Percentiles rank a stretch among this genome's conserved stretches.
Conservation (phyloP, 92 coral and sea anemone genomes). For the Palythoa heliodiscus region DNA sequence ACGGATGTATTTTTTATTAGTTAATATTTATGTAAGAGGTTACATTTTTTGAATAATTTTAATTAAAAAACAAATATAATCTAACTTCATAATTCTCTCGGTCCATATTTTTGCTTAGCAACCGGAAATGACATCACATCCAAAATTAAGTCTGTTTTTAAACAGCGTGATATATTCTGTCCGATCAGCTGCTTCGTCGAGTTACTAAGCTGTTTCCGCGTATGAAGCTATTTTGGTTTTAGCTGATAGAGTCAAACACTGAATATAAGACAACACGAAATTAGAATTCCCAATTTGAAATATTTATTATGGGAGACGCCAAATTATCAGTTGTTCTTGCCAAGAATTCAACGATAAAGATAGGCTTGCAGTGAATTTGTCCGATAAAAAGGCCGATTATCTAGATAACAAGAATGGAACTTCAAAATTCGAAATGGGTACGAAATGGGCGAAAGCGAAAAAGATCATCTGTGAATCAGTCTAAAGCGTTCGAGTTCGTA, state of each 20-base stretch:
- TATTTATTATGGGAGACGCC: slow-evolving; percentile 1
- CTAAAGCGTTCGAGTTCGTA: background rate
- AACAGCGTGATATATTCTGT: slow-evolving; percentile 22
- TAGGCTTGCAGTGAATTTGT: background rate
- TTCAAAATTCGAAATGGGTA: slow-evolving; percentile 19
- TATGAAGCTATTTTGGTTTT: slow-evolving; percentile 40
- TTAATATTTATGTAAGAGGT: background rate
- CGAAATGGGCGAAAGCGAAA: slow-evolving; percentile 45
- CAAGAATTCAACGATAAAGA: background rate
- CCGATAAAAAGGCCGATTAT: background rate
- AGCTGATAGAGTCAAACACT: slow-evolving; percentile 39
- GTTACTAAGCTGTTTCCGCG: slow-evolving; percentile 41
- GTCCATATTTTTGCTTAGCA: slow-evolving; percentile 26
- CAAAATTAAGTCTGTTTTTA: slow-evolving; percentile 28
- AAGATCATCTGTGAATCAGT: background rate
- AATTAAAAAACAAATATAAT: background rate
- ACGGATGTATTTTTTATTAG: background rate
- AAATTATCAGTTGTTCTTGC: background rate
- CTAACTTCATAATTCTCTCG: background rate
- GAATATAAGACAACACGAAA: slow-evolving; percentile 41
- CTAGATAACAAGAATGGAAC: slow-evolving; percentile 3
- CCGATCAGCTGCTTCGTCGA: slow-evolving; percentile 19
- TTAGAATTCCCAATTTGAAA: slow-evolving; percentile 10
- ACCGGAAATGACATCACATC: slow-evolving; percentile 73
- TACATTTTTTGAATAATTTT: background rate